Conservation (phyloP, 2,113 vertebrate species). For the Raphicerus campestris region DNA sequence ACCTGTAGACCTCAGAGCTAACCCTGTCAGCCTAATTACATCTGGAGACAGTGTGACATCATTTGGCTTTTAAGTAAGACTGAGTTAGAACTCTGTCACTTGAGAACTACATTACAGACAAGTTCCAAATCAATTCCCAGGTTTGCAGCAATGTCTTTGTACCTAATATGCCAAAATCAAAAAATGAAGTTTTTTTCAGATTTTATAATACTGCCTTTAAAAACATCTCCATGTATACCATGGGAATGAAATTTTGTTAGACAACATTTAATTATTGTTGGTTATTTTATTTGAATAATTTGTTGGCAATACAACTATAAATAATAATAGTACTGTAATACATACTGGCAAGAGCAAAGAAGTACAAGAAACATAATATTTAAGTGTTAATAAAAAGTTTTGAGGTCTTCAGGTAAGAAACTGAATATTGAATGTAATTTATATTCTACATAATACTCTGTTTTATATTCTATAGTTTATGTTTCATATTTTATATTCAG, state of each 20-base stretch:
- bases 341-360: neutral
- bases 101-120: neutral
- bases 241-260: neutral
- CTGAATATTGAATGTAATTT: neutral
- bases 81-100: neutral
- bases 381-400: neutral
- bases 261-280: neutral
- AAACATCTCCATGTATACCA: neutral
- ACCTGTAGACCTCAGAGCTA: neutral
- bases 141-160: neutral
- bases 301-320: neutral
- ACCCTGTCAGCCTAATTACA: neutral
- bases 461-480: neutral
- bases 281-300: neutral
- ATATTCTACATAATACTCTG: neutral
- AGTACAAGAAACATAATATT: neutral
- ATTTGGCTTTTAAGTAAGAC: conserved; percentile 30
- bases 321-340: neutral
- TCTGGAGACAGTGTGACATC: neutral
- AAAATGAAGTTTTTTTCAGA: neutral
- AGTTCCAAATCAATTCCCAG: neutral
- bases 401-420: neutral
- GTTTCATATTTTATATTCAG: neutral
- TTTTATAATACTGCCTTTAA: neutral
- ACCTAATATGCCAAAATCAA: neutral